These are phyloP conservation scores for Lerista edwardsae DNA, from an alignment of 2,797 vertebrate genomes.

Conservation along the genomic window DNA sequence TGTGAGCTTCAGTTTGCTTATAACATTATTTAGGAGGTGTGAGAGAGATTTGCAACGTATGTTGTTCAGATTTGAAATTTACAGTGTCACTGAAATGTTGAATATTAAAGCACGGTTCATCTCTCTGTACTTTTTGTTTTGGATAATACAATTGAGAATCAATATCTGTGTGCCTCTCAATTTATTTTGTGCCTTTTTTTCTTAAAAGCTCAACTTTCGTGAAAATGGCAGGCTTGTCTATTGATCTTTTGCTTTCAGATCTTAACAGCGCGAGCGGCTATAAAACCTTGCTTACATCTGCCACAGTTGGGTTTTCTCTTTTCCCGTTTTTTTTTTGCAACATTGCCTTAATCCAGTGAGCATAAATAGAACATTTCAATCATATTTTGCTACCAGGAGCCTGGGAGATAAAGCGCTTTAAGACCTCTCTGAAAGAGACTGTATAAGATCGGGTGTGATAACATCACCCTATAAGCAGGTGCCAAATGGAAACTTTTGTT, in stretches of 20 bases:
- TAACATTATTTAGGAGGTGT: conserved; percentile 26
- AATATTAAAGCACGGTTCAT: conserved; percentile 45
- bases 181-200: conserved; percentile 42
- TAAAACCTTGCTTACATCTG: conserved; percentile 83
- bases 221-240: conserved; percentile 65
- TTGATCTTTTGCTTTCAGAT: conserved; percentile 76
- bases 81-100: conserved; percentile 23
- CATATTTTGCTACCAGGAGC: conserved; percentile 80
- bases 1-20: conserved; percentile 35
- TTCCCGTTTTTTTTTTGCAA: conserved; percentile 76
- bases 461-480: conserved; percentile 62
- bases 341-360: conserved; percentile 80
- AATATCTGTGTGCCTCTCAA: conserved; percentile 43
- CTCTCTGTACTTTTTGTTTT: conserved; percentile 38
- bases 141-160: conserved; percentile 43
- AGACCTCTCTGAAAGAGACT: conserved; percentile 80
- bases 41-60: conserved; percentile 38
- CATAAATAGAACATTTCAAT: conserved; percentile 84
- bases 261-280: conserved; percentile 71
- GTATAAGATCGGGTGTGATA: conserved; percentile 77
- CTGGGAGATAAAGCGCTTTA: conserved; percentile 77
- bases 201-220: conserved; percentile 67
- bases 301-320: conserved; percentile 69
- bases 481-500: conserved; percentile 75
- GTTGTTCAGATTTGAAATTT: conserved; percentile 33